Base-by-base conservation (phyloP, 2,888 invertebrate genomes). In the Neoitamus cyanurus region DNA sequence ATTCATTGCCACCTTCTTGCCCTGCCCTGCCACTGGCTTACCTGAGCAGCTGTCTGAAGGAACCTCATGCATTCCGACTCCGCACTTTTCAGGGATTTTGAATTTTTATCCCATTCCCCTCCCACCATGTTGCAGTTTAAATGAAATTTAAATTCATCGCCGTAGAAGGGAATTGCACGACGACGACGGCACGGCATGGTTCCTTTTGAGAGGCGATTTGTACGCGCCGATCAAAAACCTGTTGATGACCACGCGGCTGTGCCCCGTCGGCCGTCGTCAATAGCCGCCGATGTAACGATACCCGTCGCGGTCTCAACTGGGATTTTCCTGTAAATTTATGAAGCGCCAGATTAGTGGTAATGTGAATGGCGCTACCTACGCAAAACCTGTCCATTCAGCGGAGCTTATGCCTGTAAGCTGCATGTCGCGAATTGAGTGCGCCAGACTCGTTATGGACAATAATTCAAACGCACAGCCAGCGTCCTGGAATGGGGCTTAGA, bases 291-390 rank as follows among this genome's bases (percentile, higher is more conserved):
- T 70, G 30, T 70, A 70, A 31, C 28, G 70, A 31, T 30, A 28
- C 42, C 11, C 25, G 42, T 6, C 58, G 15, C 20, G 9, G 58
- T 58, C 58, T 58, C 25, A 15, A 15, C 25, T 15, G 58, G 58
- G 58, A 58, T 58, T 58, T 58, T 58, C 42, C 42, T 42, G 28
- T 13, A 42, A 30, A 42, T 75, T 37, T 75, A 75, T 75, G 25
- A 42, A 42, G 75, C 75, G 75, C 75, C 37, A 42, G 42, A 75
- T 42, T 73, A 25, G 28, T 25, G 75, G 75, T 75, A 75, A 75
- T 75, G 75, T 75, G 75, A 37, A 37, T 25, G 42, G 75, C 6
- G 42, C 75, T 15, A 42, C 75, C 75, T 75, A 75, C 75, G 75
- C 34, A 75, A 75, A 75, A 58, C 58, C 58, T 25, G 25, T 58